A percentile compares a stretch with the other conserved stretches of the same genome.
phyloP scores from a whole-genome alignment of 2,888 invertebrate species.

The Sarcophaga variegata region DNA sequence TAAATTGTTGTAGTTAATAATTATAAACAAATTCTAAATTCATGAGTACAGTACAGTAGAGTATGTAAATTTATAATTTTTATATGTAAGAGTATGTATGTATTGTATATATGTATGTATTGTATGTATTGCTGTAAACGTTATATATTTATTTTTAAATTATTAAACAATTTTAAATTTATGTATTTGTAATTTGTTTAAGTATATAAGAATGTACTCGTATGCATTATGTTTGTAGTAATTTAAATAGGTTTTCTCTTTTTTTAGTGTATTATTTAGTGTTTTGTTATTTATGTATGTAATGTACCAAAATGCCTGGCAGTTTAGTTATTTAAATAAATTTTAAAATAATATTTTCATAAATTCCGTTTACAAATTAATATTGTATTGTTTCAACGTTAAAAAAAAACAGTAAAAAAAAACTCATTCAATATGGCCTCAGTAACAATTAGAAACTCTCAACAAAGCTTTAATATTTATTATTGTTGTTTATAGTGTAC shows the following conservation, averaged over 20 bases:
- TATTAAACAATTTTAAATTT: too few species aligned
- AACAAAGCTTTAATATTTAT: too few species aligned
- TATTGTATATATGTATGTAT: conserved; percentile 3
- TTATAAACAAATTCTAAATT: conserved; percentile 31
- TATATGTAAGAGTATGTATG: too few species aligned
- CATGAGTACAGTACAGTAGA: conserved; percentile 2
- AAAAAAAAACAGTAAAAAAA: too few species aligned
- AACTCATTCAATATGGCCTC: too few species aligned
- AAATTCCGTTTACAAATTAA: too few species aligned
- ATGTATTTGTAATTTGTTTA: background rate
- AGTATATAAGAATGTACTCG: background rate
- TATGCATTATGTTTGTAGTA: conserved; percentile 23
- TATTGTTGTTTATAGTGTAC: too few species aligned
- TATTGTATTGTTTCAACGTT: too few species aligned
- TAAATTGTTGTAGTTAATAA: background rate
- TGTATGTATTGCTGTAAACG: background rate
- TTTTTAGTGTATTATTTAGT: conserved; percentile 22
- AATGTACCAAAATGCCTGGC: conserved; percentile 61
- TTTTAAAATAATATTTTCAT: too few species aligned
- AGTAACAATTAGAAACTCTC: too few species aligned
- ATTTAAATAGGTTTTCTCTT: conserved; percentile 20
- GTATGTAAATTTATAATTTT: too few species aligned
- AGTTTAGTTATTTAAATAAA: conserved; percentile 54
- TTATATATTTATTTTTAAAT: too few species aligned
- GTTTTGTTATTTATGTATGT: conserved; percentile 26